Base-by-base conservation (phyloP, 2,113 vertebrate species). In the Vulpes vulpes region DNA sequence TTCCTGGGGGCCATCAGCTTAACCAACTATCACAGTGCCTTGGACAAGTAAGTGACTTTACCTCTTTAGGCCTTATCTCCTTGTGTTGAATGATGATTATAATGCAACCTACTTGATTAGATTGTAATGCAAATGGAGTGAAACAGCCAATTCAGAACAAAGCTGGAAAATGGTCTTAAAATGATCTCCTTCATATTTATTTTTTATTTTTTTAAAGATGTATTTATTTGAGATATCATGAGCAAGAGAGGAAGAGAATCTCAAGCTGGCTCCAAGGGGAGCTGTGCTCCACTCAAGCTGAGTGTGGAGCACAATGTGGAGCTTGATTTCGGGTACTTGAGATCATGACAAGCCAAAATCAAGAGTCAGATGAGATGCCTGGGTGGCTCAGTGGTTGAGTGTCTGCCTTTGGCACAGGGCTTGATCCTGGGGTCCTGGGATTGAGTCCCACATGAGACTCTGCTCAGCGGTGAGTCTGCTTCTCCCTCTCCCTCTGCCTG, bases 371-470 rank as follows among this genome's bases (percentile, higher is more conserved):
- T 43, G 65, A 30, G 65, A 7, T 1, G 2, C 65, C 30, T 67
- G 30, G 65, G 65, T 15, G 65, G 65, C 30, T 67, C 65, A 32
- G 65, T n/a, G 8, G 64, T 67, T n/a, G n/a, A 71, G n/a, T n/a
- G 15, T 20, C 19, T 11, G n/a, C n/a, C 69, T 38, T 71, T n/a
- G 0, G n/a, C 69, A 35, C 32, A 35, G 30, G 32, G 43, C 43
- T 43, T 67, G 30, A 7, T 32, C 15, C 65, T 7, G 2, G 65
- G 7, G 8, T n/a, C 30, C 65, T 17, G 30, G 65, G 15, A 67
- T 67, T 0, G 19, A 35, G 69, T 3, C n/a, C 69, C 2, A 19
- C 3, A 20, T 35, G 0, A 0, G 67, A n/a, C 67, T 71, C 67
- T 35, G 67, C n/a, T 71, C 69, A 35, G 69, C n/a, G 2, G 17